Evolutionary conservation across 1,140 invertebrate genomes (phyloP), one percentile per base, ranked within the genome.

Genomic region (Heliothis virescens): DNA sequence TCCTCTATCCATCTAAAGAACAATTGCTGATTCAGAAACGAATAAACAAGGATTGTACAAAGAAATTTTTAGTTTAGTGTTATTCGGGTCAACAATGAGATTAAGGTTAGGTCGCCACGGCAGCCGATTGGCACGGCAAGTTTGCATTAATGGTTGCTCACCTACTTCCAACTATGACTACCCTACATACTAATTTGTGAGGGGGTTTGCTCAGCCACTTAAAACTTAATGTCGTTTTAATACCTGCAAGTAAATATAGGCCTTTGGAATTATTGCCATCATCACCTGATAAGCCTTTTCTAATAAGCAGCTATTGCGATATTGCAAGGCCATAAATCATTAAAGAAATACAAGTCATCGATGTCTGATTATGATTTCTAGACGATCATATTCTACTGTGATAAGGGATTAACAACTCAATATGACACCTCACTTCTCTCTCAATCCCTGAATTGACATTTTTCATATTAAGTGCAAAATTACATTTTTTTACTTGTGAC

Each of bases 121-220:
- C 69, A 71, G 85, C 83, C 83, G 87, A 90, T 90, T 90, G 89
- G 86, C 92, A 93, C 92, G 92, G 86, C 87, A 93, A 91, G 89
- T 88, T 83, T 89, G 90, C 89, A 93, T 93, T 93, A 93, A 93
- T 89, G 85, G 85, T 16, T 59, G 26, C 21, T 26, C 50, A 53
- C 67, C 85, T 85, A 75, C 73, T 50, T 62, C 63, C 2, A 12
- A 34, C 15, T 59, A 73, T 71, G 50, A 71, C 67, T 71, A 18
- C 21, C 67, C 18, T 71, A 71, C 50, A 21, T 71, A 71, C 41
- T 48, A 48, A 67, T 67, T 67, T 67, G 34, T 65, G 26, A 60
- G 41, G 63, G 63, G 18, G 63, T 67, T 67, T 41, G 63, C 18
- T 57, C 16, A 13, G 41, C 41, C 18, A 18, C n/a, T 67, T 67